Base-by-base conservation (phyloP, 2,888 invertebrate species). In the Minunthozetes semirufus region DNA sequence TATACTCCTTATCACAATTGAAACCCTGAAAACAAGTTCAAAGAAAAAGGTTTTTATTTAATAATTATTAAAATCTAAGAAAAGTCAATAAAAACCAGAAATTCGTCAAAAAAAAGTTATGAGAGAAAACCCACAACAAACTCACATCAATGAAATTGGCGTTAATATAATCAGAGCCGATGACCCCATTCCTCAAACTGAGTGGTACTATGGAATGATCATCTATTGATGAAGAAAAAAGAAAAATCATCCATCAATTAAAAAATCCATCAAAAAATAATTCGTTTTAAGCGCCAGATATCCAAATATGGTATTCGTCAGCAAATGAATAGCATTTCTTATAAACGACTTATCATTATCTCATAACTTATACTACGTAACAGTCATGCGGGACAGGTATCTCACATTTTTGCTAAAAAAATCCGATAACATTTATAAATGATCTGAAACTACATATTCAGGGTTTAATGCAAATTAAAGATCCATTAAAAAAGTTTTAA, bases 1-100 rank as follows among this genome's bases (percentile, higher is more conserved):
- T 89, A 79, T 89, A 90, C 80, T 90, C 89, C 74, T 87, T 84
- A 63, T 86, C 85, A 2, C 86, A 86, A 1, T 85, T 85, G 79
- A 86, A 87, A 17, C 90, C 90, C 89, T 90, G 78, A 27, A 53
- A n/a, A 53, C 22, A 53, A n/a, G 22, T 53, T 19, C n/a, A 19
- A 11, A 8, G 5, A 19, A 53, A 22, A 22, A 19, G 42, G 8
- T 1, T 13, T 42, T 42, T 1, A 42, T 33, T 33, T 5, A 8
- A 33, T 5, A 33, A 33, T 8, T 33, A 42, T 33, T 17, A 48
- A 48, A 48, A 17, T 17, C 17, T 48, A 50, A 5, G 1, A 50
- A 19, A 50, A 59, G 15, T 29, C 13, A 11, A 59, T 1, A 13
- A 59, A 59, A 59, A 59, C 27, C 17, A 29, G 19, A 59, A 27